phyloP scores from a whole-genome alignment of 2,888 invertebrate genomes.

The Eupsilia transversa region DNA sequence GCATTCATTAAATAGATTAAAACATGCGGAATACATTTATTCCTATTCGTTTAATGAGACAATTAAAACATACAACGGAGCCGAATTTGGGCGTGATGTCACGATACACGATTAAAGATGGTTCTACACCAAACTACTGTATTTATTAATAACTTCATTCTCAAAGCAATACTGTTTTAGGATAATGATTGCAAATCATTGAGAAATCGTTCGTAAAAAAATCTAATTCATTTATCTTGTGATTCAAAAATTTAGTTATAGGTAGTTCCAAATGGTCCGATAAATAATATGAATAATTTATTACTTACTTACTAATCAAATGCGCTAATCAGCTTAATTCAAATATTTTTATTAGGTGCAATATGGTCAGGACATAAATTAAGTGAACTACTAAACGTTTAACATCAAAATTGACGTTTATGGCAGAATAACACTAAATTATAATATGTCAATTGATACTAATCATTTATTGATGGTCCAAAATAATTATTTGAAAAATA shows the following conservation, averaged over 20 bases:
- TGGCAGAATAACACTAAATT: slow-evolving; percentile 33
- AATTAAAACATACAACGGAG: slow-evolving; percentile 71
- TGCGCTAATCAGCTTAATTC: slow-evolving; percentile 39
- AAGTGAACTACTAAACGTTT: slow-evolving; percentile 34
- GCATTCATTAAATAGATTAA: slow-evolving; percentile 62
- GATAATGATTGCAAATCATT: not conserved
- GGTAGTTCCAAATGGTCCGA: slow-evolving; percentile 15
- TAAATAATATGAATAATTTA: slow-evolving; percentile 45
- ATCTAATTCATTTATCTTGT: not conserved
- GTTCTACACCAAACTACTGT: slow-evolving; percentile 1
- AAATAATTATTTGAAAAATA: slow-evolving; percentile 15
- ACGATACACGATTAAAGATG: slow-evolving; percentile 51
- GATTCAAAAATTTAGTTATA: not conserved
- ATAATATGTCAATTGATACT: slow-evolving; percentile 28
- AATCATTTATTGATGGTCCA: slow-evolving; percentile 4
- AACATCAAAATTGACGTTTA: slow-evolving; percentile 48
- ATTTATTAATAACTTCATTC: slow-evolving; percentile 18
- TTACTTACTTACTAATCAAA: slow-evolving; percentile 26
- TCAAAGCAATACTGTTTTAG: not conserved
- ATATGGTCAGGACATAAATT: slow-evolving; percentile 51
- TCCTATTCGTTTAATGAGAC: slow-evolving; percentile 73
- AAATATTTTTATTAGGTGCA: slow-evolving; percentile 63
- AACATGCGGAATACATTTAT: slow-evolving; percentile 73
- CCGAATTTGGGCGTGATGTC: slow-evolving; percentile 66
- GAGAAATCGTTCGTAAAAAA: not conserved